Conservation (phyloP, 2,113 vertebrate species). For the Hippocampus guttulatus region DNA sequence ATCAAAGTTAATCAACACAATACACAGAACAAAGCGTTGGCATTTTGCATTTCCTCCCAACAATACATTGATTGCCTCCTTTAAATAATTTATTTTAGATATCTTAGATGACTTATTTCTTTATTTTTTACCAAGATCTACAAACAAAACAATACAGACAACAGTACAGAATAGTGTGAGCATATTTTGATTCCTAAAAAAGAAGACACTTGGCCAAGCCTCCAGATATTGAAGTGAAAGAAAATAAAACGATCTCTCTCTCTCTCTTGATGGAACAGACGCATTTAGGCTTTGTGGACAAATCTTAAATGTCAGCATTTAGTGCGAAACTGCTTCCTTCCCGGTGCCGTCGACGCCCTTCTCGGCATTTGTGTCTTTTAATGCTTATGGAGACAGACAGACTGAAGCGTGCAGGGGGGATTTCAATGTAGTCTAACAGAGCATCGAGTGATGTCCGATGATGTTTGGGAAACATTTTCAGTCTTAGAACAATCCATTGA, state of each 20-base stretch:
- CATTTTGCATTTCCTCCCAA: background rate
- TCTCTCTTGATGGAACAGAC: slow-evolving; percentile 55
- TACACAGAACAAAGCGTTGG: background rate
- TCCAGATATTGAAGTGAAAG: background rate
- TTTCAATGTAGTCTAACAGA: slow-evolving; percentile 13
- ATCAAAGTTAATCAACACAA: background rate
- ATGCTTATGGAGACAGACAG: background rate
- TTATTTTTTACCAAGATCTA: background rate
- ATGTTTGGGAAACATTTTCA: slow-evolving; percentile 14
- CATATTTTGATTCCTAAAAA: slow-evolving; percentile 4
- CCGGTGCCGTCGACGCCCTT: slow-evolving; percentile 57
- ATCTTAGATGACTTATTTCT: background rate
- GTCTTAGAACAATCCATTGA: background rate
- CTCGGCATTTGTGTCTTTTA: slow-evolving; percentile 50
- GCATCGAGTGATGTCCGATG: slow-evolving; percentile 11
- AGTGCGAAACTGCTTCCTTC: slow-evolving; percentile 56
- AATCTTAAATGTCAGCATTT: slow-evolving; percentile 68
- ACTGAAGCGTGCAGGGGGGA: slow-evolving; percentile 26
- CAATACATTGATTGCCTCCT: background rate
- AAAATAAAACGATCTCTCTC: slow-evolving; percentile 35
- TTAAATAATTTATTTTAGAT: background rate
- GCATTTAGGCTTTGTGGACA: slow-evolving; percentile 46
- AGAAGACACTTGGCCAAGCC: background rate
- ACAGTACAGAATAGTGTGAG: background rate
- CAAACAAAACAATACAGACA: background rate